Evolutionary conservation across 2,113 vertebrate genomes (phyloP).

Genomic region (Pandion haliaetus): DNA sequence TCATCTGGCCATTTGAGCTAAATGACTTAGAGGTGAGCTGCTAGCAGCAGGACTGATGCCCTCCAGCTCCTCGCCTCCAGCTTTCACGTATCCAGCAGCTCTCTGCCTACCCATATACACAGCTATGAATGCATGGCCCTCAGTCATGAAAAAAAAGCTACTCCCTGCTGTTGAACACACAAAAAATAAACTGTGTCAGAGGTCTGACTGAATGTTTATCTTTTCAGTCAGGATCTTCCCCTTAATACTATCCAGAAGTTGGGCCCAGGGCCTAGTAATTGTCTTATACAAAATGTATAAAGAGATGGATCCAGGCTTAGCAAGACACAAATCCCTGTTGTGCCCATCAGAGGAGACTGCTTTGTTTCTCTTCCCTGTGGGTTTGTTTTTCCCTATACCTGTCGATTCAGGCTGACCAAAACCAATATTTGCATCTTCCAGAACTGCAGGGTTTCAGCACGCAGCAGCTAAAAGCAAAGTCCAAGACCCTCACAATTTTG

Average conservation of each 20-base stretch:
- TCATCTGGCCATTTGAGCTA: neutral
- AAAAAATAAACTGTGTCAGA: neutral
- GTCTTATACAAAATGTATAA: neutral
- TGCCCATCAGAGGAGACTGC: neutral
- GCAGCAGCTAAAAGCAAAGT: neutral
- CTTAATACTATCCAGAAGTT: neutral
- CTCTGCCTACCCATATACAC: neutral
- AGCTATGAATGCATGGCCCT: fast-evolving
- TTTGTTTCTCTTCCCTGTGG: neutral
- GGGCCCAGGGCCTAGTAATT: neutral
- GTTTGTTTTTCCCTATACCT: neutral
- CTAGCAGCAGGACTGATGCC: neutral
- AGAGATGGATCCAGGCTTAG: neutral
- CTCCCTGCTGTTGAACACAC: neutral
- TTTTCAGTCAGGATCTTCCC: neutral
- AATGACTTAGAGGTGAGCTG: neutral
- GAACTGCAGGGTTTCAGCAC: neutral
- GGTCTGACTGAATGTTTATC: neutral
- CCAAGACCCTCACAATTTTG: neutral
- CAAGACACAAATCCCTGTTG: neutral
- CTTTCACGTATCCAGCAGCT: neutral
- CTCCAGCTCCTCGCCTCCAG: neutral
- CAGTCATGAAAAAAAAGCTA: neutral
- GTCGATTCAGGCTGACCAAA: neutral
- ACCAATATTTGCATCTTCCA: neutral